Percentiles rank a stretch among this genome's conserved stretches.
phyloP scores from a whole-genome alignment of 2,113 vertebrate species.

The Orientallactaga bullata region DNA sequence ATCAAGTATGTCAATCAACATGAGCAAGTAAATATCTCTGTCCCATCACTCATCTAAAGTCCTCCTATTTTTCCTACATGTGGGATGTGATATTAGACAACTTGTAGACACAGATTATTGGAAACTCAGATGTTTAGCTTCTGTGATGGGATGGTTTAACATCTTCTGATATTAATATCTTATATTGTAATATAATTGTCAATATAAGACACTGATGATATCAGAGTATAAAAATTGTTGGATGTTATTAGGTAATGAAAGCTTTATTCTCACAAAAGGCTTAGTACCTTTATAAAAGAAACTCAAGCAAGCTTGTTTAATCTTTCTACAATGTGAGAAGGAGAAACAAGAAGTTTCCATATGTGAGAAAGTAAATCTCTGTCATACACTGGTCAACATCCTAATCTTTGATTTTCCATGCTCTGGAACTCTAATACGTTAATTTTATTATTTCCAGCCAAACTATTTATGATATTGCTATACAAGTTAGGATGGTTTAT shows the following conservation, averaged over 20 bases:
- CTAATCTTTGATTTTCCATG: not conserved
- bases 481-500: too few relatives aligned
- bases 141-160: not conserved
- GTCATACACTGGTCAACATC: not conserved
- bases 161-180: not conserved
- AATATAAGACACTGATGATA: not conserved
- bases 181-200: not conserved
- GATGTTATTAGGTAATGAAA: not conserved
- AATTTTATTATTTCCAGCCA: not conserved
- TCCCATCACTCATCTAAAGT: not conserved
- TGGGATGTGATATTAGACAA: conserved; percentile 24
- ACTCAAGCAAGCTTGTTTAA: not conserved
- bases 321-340: not conserved
- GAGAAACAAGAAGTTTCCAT: not conserved
- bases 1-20: not conserved
- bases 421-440: not conserved
- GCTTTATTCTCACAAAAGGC: not conserved
- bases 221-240: not conserved
- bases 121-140: not conserved
- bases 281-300: not conserved
- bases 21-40: not conserved
- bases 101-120: not conserved
- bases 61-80: not conserved
- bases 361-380: not conserved
- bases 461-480: not conserved